Evolutionary conservation across 2,797 vertebrate species (phyloP), one percentile per base, ranked within the genome.

Genomic region (Cryptoblepharus egeriae): DNA sequence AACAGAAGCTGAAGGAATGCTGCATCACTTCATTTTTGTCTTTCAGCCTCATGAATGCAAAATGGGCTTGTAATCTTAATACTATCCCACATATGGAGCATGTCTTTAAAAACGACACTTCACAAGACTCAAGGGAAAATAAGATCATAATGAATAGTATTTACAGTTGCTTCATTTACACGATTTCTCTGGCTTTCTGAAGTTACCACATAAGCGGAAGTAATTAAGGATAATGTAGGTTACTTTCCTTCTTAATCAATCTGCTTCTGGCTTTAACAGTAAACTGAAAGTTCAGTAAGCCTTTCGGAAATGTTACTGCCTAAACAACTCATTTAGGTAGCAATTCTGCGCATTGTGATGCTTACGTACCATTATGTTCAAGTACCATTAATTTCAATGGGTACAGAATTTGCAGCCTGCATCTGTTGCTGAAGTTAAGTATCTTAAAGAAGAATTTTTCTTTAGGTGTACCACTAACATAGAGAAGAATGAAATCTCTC

Each of bases 141-240:
- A 95, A 95, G 93, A 94, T 94, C 93, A 95, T 95, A 96, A 96
- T 95, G 95, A 96, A 94, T 85, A 92, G 89, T 96, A 95, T 96
- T 96, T 96, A 96, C 94, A 94, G 93, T 93, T 94, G 90, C 83
- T 78, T 93, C 90, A 85, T 93, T 93, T 93, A 92, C 90, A 93
- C 80, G 88, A 92, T 90, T 93, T 93, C 93, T 85, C 92, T 91
- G 91, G 91, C 93, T 91, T 94, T 85, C 90, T 90, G 83, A 91
- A 95, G 92, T 92, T 92, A 92, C 85, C 84, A 87, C 82, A 88
- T 90, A 87, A 95, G 93, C 90, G 89, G 85, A 61, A 90, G 91
- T 89, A 89, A 94, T 90, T 74, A 92, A 74, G 89, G 93, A 88
- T 88, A 91, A 93, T 1, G 76, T 45, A 88, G 83, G 92, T 88